Conservation (phyloP, 1,140 invertebrate genomes). For the Drosophila nigromelanica region DNA sequence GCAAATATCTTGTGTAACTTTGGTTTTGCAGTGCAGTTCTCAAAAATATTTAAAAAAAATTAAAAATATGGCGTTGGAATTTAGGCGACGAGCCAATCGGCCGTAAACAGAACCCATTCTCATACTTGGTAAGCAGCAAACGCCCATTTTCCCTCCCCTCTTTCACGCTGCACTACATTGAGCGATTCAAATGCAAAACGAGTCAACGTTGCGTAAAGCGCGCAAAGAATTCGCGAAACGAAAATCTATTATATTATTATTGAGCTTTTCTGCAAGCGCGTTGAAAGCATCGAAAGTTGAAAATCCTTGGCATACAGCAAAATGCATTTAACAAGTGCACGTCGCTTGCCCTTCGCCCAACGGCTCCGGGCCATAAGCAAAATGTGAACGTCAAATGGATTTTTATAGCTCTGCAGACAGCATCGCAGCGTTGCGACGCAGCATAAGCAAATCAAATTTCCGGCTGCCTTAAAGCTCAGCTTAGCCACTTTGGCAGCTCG, state of each 20-base stretch:
- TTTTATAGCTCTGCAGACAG: conserved; percentile 25
- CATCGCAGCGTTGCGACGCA: conserved; percentile 16
- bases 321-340: conserved; percentile 52
- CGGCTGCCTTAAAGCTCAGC: conserved; percentile 33
- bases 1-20: conserved; percentile 41
- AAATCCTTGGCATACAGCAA: conserved; percentile 51
- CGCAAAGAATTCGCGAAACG: conserved; percentile 48
- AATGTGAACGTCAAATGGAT: conserved; percentile 49
- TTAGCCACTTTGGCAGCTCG: conserved; percentile 34
- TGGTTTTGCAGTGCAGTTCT: conserved; percentile 32
- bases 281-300: conserved; percentile 43
- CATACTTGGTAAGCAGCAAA: not conserved
- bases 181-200: conserved; percentile 60
- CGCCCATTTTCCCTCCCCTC: not conserved
- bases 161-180: not conserved
- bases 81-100: conserved; percentile 30
- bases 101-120: conserved; percentile 10
- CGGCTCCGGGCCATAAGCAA: conserved; percentile 12
- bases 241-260: conserved; percentile 68
- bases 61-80: conserved; percentile 30
- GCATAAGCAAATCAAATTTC: conserved; percentile 70
- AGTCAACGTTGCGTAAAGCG: conserved; percentile 57
- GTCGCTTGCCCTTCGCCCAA: not conserved
- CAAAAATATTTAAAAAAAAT: conserved; percentile 15
- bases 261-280: conserved; percentile 56